Conservation (phyloP, 2,113 vertebrate species). For the Notechis scutatus region DNA sequence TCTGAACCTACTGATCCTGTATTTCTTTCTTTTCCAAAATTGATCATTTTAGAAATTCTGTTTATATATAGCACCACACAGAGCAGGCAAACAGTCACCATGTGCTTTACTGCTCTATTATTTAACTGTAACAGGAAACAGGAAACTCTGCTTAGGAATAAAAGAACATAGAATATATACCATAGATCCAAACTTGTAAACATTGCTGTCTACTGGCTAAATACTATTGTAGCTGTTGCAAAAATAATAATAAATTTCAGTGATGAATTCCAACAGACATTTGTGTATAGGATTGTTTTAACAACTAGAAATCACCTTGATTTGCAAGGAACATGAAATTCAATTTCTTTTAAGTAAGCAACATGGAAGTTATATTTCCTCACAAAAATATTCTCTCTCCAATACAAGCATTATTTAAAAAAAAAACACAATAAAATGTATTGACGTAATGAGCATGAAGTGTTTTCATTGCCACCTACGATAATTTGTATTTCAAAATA, state of each 20-base stretch:
- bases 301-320: background rate
- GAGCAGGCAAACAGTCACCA: background rate
- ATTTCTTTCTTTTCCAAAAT: background rate
- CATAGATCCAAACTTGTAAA: background rate
- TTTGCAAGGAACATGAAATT: background rate
- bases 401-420: slow-evolving; percentile 36
- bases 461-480: background rate
- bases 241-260: background rate
- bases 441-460: background rate
- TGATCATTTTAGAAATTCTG: background rate
- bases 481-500: background rate
- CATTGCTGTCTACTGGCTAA: background rate
- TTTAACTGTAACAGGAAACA: too few species aligned
- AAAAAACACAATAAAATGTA: background rate
- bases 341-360: background rate
- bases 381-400: background rate
- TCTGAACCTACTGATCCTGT: background rate
- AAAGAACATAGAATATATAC: too few species aligned
- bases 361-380: background rate
- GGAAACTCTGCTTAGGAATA: too few species aligned
- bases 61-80: background rate
- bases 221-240: background rate
- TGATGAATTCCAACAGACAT: background rate
- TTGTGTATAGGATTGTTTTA: background rate
- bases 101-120: too few species aligned